phyloP scores from a whole-genome alignment of 2,113 vertebrate species.

The Brachypteracias leptosomus region DNA sequence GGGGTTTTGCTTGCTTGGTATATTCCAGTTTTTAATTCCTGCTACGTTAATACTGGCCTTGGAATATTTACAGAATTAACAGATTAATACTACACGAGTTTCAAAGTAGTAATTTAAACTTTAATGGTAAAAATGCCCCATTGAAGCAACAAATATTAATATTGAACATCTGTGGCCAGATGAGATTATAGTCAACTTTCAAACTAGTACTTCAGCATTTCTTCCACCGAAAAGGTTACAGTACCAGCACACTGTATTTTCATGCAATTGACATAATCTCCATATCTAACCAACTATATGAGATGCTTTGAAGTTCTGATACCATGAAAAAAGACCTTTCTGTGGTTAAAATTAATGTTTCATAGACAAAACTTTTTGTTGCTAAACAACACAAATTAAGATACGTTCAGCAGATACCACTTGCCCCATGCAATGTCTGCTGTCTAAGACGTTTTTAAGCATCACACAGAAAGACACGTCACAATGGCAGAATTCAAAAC shows the following conservation, averaged over 20 bases:
- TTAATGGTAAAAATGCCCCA: not conserved
- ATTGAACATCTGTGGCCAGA: not conserved
- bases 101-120: not conserved
- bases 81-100: not conserved
- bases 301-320: not conserved
- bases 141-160: not conserved
- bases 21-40: not conserved
- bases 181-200: not conserved
- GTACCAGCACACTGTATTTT: not conserved
- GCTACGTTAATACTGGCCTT: not conserved
- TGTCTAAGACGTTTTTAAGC: not conserved
- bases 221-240: not conserved
- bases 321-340: not conserved
- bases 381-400: not conserved
- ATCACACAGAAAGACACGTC: not conserved
- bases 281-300: not conserved
- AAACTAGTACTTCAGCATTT: not conserved
- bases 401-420: not conserved
- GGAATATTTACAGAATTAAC: not conserved
- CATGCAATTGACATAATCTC: not conserved
- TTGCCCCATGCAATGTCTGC: rapidly evolving
- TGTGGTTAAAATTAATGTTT: not conserved
- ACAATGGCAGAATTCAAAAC: not conserved
- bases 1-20: not conserved
- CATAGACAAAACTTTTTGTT: not conserved